Base-by-base conservation (phyloP, 2,113 vertebrate species). In the Brachypteracias leptosomus region DNA sequence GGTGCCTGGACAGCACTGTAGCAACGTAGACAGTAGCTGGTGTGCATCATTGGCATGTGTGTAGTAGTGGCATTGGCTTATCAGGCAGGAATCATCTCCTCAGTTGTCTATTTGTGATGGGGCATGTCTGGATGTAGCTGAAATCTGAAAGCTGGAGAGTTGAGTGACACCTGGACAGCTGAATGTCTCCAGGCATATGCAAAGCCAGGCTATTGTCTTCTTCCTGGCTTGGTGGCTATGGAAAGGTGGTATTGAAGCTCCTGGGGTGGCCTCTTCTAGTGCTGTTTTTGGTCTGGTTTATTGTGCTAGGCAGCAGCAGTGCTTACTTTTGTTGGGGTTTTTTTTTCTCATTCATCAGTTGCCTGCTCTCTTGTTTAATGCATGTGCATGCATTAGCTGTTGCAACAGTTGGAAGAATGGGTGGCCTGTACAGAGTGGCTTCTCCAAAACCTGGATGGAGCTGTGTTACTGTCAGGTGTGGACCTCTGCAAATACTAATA, bases 11-110 rank as follows among this genome's bases (percentile, higher is more conserved):
- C 35, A 54, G 54, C n/a, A 25, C 44, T 11, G 25, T 40, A 25
- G 71, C 38, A 38, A 20, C 6, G 2, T 24, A 29, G 26, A 35
- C 31, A 65, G 55, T 13, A 76, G 52, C 57, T 59, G 61, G 18
- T 6, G 5, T 31, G 42, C 35, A 25, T 35, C 5, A 4, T 28
- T 22, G 46, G 29, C 52, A 25, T 0, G 0, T 7, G 4, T 5
- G 4, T 61, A 63, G 21, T 29, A 31, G 49, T 31, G 40, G 31
- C 0, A 0, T 21, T 86, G 44, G 26, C 29, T 91, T 36, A 40
- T 26, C 13, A 22, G n/a, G n/a, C n/a, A n/a, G n/a, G n/a, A n/a
- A n/a, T n/a, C n/a, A n/a, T n/a, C n/a, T n/a, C n/a, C n/a, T n/a
- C n/a, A n/a, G n/a, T n/a, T n/a, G n/a, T n/a, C n/a, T n/a, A n/a